phyloP scores from a whole-genome alignment of 2,797 vertebrate species.

The Hydrocynus forskahlii region DNA sequence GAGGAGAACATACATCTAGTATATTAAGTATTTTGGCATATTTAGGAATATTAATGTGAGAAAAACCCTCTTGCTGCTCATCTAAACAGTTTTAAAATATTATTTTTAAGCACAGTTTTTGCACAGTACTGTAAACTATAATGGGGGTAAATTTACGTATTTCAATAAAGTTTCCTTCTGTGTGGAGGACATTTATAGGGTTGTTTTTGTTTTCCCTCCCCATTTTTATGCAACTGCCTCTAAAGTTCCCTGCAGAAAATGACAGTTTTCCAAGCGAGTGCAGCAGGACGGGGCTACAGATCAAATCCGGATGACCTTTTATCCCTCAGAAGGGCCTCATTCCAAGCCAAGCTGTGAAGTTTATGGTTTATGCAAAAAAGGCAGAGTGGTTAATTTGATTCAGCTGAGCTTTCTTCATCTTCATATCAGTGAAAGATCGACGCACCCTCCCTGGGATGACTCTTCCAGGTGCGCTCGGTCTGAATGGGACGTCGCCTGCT shows the following conservation, averaged over 20 bases:
- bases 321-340: background rate
- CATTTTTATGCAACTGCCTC: background rate
- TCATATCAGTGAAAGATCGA: constrained; percentile 26
- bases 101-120: too few species aligned
- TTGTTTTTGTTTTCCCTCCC: background rate
- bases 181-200: background rate
- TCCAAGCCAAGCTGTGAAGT: background rate
- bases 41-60: too few species aligned
- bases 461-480: constrained; percentile 47
- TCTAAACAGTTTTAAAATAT: too few species aligned
- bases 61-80: too few species aligned
- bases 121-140: too few species aligned
- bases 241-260: background rate
- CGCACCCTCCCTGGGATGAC: constrained; percentile 9
- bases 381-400: constrained; percentile 18
- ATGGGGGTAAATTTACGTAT: too few species aligned
- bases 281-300: background rate
- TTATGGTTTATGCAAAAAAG: constrained; percentile 20
- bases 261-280: background rate
- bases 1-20: too few species aligned
- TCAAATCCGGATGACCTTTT: constrained; percentile 15
- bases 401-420: constrained; percentile 28
- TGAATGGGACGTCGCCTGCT: constrained; percentile 32
- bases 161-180: too few species aligned
- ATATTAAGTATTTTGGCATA: too few species aligned